These are phyloP conservation scores for Zaprionus africanus DNA, from an alignment of 1,140 invertebrate species.

Conservation along the genomic window DNA sequence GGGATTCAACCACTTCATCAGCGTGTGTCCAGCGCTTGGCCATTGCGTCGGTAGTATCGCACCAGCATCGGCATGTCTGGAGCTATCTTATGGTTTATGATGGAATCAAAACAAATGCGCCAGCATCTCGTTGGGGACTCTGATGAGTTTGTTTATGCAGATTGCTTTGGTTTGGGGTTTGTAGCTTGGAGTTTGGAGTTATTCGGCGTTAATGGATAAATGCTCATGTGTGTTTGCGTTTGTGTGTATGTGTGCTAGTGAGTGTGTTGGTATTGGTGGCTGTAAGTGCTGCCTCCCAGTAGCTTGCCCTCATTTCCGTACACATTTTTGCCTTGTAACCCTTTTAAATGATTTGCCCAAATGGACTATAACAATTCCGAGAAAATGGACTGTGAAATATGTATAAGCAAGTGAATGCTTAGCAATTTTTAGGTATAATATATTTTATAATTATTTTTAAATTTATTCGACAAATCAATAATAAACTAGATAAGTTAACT, in stretches of 20 bases:
- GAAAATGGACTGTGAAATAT: background rate
- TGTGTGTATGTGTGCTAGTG: constrained; percentile 18
- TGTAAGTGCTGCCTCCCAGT: background rate
- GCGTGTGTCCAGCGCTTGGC: constrained; percentile 14
- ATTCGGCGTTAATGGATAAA: constrained; percentile 80
- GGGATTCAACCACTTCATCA: constrained; percentile 76
- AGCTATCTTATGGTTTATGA: constrained; percentile 80
- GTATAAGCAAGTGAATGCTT: background rate
- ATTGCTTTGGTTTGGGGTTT: constrained; percentile 40
- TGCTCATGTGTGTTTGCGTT: constrained; percentile 52
- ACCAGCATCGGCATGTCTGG: constrained; percentile 47
- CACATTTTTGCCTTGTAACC: constrained; percentile 56
- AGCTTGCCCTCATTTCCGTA: constrained; percentile 25
- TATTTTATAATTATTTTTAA: background rate
- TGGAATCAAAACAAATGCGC: constrained; percentile 81
- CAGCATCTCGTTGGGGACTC: constrained; percentile 40
- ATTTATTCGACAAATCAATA: background rate
- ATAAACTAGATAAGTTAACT: background rate
- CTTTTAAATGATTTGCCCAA: constrained; percentile 32
- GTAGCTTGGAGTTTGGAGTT: constrained; percentile 65
- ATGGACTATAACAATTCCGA: background rate
- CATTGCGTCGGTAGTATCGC: background rate
- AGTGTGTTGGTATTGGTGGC: background rate
- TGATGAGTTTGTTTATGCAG: constrained; percentile 82
- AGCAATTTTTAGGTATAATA: background rate